Conservation (phyloP, 2,888 invertebrate genomes). For the Geotrupes spiniger region DNA sequence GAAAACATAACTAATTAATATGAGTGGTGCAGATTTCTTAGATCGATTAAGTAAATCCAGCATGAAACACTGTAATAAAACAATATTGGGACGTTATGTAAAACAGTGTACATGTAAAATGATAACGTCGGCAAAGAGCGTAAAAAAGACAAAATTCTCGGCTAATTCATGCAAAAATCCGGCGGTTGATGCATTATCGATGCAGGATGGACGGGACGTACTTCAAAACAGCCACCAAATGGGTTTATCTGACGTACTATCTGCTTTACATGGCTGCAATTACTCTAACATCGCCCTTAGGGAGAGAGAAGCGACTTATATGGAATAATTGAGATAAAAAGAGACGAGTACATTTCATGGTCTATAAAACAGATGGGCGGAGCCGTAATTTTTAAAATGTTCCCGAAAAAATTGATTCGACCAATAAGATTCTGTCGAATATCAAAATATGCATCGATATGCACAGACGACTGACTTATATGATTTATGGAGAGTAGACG, state of each 20-base stretch:
- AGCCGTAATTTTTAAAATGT: conserved; percentile 38
- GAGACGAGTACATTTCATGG: conserved; percentile 28
- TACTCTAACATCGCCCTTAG: conserved; percentile 44
- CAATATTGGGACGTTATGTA: conserved; percentile 22
- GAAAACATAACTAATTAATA: conserved; percentile 29
- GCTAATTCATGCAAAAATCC: conserved; percentile 37
- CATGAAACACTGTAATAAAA: conserved; percentile 23
- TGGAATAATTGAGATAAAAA: conserved; percentile 12
- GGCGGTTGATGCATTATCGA: conserved; percentile 31
- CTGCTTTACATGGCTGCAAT: conserved; percentile 45
- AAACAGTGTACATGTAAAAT: conserved; percentile 20
- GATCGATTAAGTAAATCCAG: conserved; percentile 24
- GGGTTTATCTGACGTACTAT: conserved; percentile 44
- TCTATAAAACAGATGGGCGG: conserved; percentile 40
- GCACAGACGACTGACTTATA: conserved; percentile 30
- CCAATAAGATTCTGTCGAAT: conserved; percentile 44
- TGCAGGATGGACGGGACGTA: conserved; percentile 30
- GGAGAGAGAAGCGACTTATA: conserved; percentile 16
- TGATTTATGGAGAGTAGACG: conserved; percentile 32
- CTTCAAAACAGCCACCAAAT: conserved; percentile 39
- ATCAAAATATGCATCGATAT: conserved; percentile 45
- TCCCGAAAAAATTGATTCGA: conserved; percentile 38
- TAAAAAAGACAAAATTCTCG: conserved; percentile 22
- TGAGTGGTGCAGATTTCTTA: conserved; percentile 25
- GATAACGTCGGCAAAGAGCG: conserved; percentile 21